Evolutionary conservation across 2,113 vertebrate genomes (phyloP), one percentile per base, ranked within the genome.

Genomic region (Anolis sagrei): DNA sequence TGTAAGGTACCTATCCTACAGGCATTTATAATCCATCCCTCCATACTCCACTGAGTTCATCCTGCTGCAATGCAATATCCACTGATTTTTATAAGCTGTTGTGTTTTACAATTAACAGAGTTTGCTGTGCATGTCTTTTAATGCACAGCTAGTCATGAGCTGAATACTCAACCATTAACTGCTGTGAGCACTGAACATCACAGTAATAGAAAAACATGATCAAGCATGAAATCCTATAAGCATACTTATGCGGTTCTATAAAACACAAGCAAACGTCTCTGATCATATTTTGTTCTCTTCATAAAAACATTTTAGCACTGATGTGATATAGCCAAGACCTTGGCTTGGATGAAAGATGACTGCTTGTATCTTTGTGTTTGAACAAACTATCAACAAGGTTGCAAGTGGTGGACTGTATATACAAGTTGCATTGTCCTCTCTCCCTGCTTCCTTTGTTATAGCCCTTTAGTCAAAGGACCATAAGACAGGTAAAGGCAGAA

Each of bases 141-240:
- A 62, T 54, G 27, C 68, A 39, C 25, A 62, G 70, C 70, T 61
- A 73, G 69, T 7, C 36, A 18, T 81, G 66, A 18, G 8, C 51
- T 83, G 54, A 62, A 62, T 62, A 70, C 51, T n/a, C 72, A 62
- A 54, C 34, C 70, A 79, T 77, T 78, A 23, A 39, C 48, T 48
- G 29, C 36, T 79, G 32, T 79, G 68, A 32, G 9, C 39, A 73
- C 34, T 62, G 2, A 70, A 85, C 51, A 58, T 44, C 78, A 25
- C 49, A 44, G 58, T 79, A 72, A 79, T 85, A 72, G 83, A 58
- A 79, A 79, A 72, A 70, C 68, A 79, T 49, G 29, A 48, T 25
- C 4, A 19, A 34, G 44, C 51, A 72, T 48, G 54, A 85, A 44
- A 16, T 19, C 21, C 68, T 85, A 8, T 72, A 25, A 61, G 18